Base-by-base conservation (phyloP, 1,140 invertebrate species). In the Pseudomyrmex cubaensis region DNA sequence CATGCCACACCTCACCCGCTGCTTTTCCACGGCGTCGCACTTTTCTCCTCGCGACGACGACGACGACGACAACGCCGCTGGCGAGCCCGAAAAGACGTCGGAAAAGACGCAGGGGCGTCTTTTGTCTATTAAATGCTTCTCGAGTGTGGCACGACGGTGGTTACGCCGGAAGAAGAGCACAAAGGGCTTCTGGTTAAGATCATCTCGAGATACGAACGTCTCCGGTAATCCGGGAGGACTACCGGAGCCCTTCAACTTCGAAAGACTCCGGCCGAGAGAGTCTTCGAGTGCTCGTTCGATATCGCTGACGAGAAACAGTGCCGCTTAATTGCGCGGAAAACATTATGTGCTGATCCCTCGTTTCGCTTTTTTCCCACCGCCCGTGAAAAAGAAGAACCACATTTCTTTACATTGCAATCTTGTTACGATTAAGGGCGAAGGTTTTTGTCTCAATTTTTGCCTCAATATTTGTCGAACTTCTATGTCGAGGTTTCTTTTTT, bases 231-330 rank as follows among this genome's bases (percentile, higher is more conserved):
- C 17, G 25, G 13, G 54, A 86, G 80, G 69, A 70, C 72, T 54
- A 63, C 56, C 64, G 50, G 59, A 17, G 63, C 44, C 64, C 76
- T 72, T 50, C 54, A 80, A 69, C 46, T 48, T 48, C 62, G 85
- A 70, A 84, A 85, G 85, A 78, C 67, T 75, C 15, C 5, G 35
- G 7, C 4, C 44, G 56, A 61, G 52, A 57, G 74, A 69, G 56
- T 52, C 15, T 35, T 85, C 83, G 78, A 88, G 87, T 62, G 86
- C 20, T 75, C 61, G 73, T 50, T 35, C 69, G 86, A 85, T 70
- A 85, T 66, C 57, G 72, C 56, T 66, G 86, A 88, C 86, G 86
- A 85, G 63, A 85, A 82, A 67, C 87, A 88, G 86, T 15, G 66
- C 25, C 13, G 72, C 76, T 87, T 88, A 88, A 88, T 88, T 87